phyloP scores from a whole-genome alignment of 2,888 invertebrate genomes.

The Cylindroiulus punctatus region DNA sequence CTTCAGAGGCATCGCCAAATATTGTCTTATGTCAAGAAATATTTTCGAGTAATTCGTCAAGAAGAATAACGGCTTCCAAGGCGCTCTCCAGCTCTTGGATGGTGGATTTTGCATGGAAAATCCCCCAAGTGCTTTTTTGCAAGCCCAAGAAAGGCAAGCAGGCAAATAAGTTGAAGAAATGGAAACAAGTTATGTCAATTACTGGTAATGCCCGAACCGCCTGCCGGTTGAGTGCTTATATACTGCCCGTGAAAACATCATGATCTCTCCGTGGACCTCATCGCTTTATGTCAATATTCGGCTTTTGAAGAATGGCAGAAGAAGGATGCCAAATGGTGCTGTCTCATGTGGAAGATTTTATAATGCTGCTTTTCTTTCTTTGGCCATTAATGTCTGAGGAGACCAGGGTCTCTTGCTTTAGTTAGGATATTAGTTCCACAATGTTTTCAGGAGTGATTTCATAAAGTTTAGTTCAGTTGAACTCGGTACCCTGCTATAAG shows the following conservation, averaged over 20 bases:
- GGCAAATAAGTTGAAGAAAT: slow-evolving; percentile 49
- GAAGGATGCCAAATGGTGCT: neutral
- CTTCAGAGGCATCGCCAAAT: slow-evolving; percentile 47
- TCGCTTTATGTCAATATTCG: slow-evolving; percentile 48
- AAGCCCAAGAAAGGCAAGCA: slow-evolving; percentile 26
- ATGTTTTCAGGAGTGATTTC: too few relatives aligned
- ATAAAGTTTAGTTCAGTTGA: too few relatives aligned
- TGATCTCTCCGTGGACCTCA: neutral
- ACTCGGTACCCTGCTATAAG: too few relatives aligned
- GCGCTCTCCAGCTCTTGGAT: neutral
- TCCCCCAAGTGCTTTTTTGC: slow-evolving; percentile 16
- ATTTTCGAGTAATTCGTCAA: slow-evolving; percentile 52
- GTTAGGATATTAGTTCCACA: too few relatives aligned
- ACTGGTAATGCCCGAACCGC: slow-evolving; percentile 45
- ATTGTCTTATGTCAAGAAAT: slow-evolving; percentile 49
- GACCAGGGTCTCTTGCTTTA: too few relatives aligned
- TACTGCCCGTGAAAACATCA: slow-evolving; percentile 21
- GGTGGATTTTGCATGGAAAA: slow-evolving; percentile 35
- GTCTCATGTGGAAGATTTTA: neutral
- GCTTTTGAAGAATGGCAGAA: neutral
- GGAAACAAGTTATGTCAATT: slow-evolving; percentile 50
- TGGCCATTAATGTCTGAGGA: neutral
- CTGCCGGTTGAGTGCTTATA: slow-evolving; percentile 23
- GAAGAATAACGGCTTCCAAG: slow-evolving; percentile 37
- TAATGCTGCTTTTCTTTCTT: neutral